A percentile compares a stretch with the other conserved stretches of the same genome.
Conservation (phyloP, 2,888 invertebrate species). For the Protonemura montana region DNA sequence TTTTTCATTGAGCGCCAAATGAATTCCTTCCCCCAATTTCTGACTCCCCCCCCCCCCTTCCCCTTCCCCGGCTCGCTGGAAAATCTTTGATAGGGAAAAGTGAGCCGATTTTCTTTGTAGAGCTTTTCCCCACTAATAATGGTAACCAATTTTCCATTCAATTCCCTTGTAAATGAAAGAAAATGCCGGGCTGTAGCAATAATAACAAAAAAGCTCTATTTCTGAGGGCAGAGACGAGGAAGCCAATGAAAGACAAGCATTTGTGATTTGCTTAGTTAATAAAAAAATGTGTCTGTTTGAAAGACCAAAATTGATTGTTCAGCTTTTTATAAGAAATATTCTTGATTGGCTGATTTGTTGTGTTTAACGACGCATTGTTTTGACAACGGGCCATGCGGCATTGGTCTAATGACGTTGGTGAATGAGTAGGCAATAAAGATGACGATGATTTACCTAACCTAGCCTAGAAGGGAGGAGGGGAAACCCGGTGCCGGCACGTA, state of each 20-base stretch:
- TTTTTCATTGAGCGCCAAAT: background rate
- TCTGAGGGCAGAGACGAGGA: background rate
- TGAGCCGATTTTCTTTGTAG: slow-evolving; percentile 1
- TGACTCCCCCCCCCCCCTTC: background rate
- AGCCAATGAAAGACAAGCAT: background rate
- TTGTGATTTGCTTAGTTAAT: slow-evolving; percentile 1
- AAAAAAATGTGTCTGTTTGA: background rate
- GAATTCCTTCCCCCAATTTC: background rate
- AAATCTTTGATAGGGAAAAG: background rate
- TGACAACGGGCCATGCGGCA: no score
- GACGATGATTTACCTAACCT: no score
- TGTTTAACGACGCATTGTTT: no score
- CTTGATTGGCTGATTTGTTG: no score
- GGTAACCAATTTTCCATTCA: slow-evolving; percentile 32
- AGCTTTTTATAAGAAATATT: background rate
- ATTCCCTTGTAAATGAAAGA: slow-evolving; percentile 20
- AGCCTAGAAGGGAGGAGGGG: no score
- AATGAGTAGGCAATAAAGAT: no score
- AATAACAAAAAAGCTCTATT: slow-evolving; percentile 18
- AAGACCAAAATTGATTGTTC: background rate
- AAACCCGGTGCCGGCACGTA: no score
- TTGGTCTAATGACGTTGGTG: no score
- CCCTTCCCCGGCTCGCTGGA: background rate
- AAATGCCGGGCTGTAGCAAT: background rate
- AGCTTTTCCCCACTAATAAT: slow-evolving; percentile 4